Conservation (phyloP, 2,888 invertebrate genomes). For the Heterodera filipjevi region DNA sequence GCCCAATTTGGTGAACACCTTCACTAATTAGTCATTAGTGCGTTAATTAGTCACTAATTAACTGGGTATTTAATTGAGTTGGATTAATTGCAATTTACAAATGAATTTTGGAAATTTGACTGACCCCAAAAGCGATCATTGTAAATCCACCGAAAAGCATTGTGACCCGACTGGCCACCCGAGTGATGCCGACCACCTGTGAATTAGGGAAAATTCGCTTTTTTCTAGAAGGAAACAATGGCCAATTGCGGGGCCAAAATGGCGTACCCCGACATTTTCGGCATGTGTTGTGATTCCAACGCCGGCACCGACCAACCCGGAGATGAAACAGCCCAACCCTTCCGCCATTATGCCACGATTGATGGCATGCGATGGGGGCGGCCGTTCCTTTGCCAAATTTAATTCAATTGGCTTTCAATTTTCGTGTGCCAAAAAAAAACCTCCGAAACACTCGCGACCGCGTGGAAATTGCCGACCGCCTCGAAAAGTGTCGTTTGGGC, state of each 20-base stretch:
- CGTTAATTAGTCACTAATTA: background rate
- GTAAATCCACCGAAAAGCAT: constrained; percentile 67
- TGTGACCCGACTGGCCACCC: constrained; percentile 69
- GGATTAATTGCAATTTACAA: background rate
- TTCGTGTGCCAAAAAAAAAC: background rate
- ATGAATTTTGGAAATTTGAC: background rate
- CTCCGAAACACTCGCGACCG: constrained; percentile 76
- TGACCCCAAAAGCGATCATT: constrained; percentile 67
- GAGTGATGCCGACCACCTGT: constrained; percentile 82
- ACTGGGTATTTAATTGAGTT: background rate
- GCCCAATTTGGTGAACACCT: constrained; percentile 68
- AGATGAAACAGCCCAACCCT: constrained; percentile 74
- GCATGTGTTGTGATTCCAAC: constrained; percentile 85
- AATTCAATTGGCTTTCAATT: background rate
- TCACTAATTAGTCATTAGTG: background rate
- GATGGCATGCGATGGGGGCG: constrained; percentile 83
- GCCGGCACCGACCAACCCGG: constrained; percentile 83
- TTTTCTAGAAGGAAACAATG: background rate
- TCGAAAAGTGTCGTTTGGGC: constrained; percentile 63
- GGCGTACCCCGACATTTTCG: constrained; percentile 80
- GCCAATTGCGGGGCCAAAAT: background rate
- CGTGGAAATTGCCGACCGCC: constrained; percentile 77
- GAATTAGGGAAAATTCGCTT: constrained; percentile 77
- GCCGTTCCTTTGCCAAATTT: constrained; percentile 73
- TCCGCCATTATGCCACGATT: constrained; percentile 84